Conservation (phyloP, 2,888 invertebrate genomes). For the Himalopsyche kuldschensis region DNA sequence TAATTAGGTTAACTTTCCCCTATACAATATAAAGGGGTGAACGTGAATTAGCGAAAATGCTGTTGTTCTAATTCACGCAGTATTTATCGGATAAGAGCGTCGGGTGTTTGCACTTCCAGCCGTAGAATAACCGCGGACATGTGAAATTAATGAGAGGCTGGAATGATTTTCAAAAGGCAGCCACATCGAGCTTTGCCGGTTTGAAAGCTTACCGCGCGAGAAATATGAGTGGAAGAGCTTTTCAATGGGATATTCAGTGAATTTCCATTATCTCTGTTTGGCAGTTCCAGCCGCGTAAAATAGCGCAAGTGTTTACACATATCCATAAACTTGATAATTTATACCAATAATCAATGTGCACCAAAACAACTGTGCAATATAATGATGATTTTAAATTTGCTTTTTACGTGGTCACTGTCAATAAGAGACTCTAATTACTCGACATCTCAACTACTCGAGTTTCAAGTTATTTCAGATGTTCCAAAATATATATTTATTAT, state of each 20-base stretch:
- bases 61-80: not conserved
- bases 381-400: too few relatives aligned
- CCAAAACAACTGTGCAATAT: too few relatives aligned
- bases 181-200: not conserved
- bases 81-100: not conserved
- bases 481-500: too few relatives aligned
- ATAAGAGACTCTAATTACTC: too few relatives aligned
- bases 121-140: not conserved
- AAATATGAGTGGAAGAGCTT: constrained; percentile 24
- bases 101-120: not conserved
- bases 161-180: not conserved
- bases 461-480: too few relatives aligned
- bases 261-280: constrained; percentile 28
- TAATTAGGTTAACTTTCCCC: not conserved
- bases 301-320: not conserved
- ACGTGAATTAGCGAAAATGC: constrained; percentile 1
- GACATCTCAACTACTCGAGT: too few relatives aligned
- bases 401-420: too few relatives aligned
- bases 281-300: constrained; percentile 11
- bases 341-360: too few relatives aligned
- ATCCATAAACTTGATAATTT: not conserved
- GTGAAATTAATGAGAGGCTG: constrained; percentile 4
- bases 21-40: not conserved
- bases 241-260: constrained; percentile 25
- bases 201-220: not conserved